Percentiles rank a stretch among this genome's conserved stretches.
phyloP scores from a whole-genome alignment of 2,113 vertebrate genomes.

The Phaethon lepturus region DNA sequence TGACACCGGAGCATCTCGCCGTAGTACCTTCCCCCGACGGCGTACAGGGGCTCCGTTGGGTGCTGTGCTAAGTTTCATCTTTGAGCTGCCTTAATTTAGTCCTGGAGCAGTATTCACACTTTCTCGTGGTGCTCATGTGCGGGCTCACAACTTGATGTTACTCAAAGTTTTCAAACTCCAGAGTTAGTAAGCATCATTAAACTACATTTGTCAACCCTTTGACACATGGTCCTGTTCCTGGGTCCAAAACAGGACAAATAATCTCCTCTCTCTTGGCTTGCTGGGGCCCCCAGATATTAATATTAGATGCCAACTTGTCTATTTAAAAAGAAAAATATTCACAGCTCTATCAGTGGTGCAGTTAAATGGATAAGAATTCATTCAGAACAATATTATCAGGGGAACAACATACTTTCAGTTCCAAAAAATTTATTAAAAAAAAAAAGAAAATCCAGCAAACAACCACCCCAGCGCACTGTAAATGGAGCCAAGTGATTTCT shows the following conservation, averaged over 20 bases:
- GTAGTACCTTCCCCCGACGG: background rate
- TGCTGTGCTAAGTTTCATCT: background rate
- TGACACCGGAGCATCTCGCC: background rate
- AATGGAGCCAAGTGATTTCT: conserved; percentile 27
- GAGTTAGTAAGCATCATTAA: background rate
- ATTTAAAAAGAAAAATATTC: conserved; percentile 38
- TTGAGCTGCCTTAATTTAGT: background rate
- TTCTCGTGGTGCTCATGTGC: background rate
- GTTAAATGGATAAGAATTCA: conserved; percentile 46
- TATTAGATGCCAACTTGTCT: background rate
- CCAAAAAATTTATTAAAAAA: conserved; percentile 20
- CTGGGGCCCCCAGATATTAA: background rate
- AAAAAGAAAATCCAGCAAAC: background rate
- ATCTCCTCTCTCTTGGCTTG: background rate
- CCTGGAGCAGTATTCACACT: background rate
- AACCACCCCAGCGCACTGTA: background rate
- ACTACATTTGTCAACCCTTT: background rate
- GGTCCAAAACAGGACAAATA: background rate
- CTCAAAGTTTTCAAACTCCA: background rate
- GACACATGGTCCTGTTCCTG: background rate
- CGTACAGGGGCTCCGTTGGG: rapidly evolving
- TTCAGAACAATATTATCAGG: conserved; percentile 18
- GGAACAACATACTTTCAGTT: conserved; percentile 35
- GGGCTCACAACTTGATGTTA: background rate
- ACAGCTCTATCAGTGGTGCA: background rate